Evolutionary conservation across 2,888 invertebrate genomes (phyloP).

Genomic region (Lacanobia oleracea): DNA sequence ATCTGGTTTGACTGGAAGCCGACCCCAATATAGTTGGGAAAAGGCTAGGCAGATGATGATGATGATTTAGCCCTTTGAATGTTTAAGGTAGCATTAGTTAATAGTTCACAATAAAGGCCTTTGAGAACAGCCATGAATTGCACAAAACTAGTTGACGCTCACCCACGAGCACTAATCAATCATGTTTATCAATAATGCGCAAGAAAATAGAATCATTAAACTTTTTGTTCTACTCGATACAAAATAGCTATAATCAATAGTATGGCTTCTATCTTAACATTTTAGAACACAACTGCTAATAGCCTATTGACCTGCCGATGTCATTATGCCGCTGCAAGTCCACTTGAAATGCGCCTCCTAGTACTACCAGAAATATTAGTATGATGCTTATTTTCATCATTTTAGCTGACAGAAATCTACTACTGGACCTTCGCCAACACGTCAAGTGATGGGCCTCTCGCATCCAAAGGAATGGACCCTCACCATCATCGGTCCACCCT

Average conservation of each 20-base stretch:
- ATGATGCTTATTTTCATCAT: not conserved
- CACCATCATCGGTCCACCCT: too few relatives aligned
- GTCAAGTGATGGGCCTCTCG: too few relatives aligned
- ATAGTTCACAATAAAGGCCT: conserved; percentile 8
- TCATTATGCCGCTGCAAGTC: not conserved
- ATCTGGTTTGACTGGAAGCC: too few relatives aligned
- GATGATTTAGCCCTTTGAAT: too few relatives aligned
- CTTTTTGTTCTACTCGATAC: conserved; percentile 40
- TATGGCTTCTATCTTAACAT: conserved; percentile 5
- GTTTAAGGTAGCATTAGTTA: conserved; percentile 1
- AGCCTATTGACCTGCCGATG: conserved; percentile 13
- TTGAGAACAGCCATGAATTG: conserved; percentile 21
- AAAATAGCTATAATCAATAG: conserved; percentile 39
- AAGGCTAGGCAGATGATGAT: too few relatives aligned
- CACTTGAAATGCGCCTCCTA: not conserved
- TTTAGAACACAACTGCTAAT: conserved; percentile 1
- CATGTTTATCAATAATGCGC: conserved; percentile 52
- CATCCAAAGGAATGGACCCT: too few relatives aligned
- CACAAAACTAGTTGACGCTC: conserved; percentile 35
- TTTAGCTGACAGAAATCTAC: too few relatives aligned
- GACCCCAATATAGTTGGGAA: too few relatives aligned
- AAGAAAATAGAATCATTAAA: conserved; percentile 58
- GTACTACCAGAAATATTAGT: not conserved
- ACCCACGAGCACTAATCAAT: conserved; percentile 53
- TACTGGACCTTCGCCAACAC: too few relatives aligned